A percentile compares a stretch with the other conserved stretches of the same genome.
These are phyloP conservation scores for Diadophis punctatus DNA, from an alignment of 2,113 vertebrate species.

Conservation along the genomic window DNA sequence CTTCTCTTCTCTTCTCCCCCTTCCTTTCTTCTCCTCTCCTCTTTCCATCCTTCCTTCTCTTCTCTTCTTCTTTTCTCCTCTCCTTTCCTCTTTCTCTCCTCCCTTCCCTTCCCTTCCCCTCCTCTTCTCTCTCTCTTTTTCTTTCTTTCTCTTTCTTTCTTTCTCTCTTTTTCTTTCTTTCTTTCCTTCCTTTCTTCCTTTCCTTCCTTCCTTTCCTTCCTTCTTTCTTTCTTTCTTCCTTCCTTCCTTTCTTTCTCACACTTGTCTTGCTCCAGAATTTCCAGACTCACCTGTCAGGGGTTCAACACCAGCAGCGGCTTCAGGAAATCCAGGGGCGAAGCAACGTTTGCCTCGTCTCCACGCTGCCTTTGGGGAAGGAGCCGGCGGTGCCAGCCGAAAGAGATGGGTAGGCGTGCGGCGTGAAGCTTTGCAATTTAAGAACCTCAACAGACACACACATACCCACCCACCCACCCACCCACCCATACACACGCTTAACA, in stretches of 20 bases:
- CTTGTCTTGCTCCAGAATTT: constrained; percentile 77
- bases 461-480: too few species aligned
- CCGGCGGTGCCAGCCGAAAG: constrained; percentile 69
- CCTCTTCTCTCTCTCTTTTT: too few species aligned
- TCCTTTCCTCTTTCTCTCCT: too few species aligned
- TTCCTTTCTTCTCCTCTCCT: too few species aligned
- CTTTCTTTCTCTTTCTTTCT: too few species aligned
- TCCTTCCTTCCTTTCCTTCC: neutral
- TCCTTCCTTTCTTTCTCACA: neutral
- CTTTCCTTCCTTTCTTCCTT: neutral
- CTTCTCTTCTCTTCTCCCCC: too few species aligned
- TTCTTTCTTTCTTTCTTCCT: neutral
- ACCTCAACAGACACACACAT: neutral
- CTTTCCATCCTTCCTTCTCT: too few species aligned
- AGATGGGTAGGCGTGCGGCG: constrained; percentile 68
- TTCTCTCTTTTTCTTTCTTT: neutral
- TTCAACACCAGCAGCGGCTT: constrained; percentile 90
- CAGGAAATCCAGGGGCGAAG: constrained; percentile 91
- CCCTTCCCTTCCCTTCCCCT: too few species aligned
- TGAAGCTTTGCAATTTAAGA: neutral
- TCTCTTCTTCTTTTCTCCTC: too few species aligned
- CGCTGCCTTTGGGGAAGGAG: constrained; percentile 87
- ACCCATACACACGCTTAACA: too few species aligned
- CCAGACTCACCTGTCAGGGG: constrained; percentile 85
- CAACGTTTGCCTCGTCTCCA: constrained; percentile 87